Conservation (phyloP, 2,113 vertebrate species). For the Tachysurus fulvidraco region DNA sequence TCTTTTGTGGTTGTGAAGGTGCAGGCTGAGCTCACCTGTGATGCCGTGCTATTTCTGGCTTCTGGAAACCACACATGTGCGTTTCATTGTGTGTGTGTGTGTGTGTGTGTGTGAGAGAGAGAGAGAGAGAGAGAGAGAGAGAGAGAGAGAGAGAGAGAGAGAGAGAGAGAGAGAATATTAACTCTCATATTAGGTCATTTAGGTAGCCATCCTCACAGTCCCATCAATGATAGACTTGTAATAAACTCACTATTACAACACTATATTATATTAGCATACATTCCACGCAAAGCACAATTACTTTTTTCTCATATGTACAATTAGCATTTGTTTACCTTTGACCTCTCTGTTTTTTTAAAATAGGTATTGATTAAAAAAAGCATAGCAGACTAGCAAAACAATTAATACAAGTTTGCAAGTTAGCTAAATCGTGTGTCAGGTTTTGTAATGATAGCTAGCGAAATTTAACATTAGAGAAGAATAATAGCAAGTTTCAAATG, state of each 20-base stretch:
- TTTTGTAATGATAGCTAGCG: neutral
- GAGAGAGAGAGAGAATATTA: neutral
- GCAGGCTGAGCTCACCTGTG: conserved; percentile 66
- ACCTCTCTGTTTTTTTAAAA: neutral
- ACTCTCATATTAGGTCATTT: neutral
- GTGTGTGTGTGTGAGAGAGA: neutral
- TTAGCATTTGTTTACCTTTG: neutral
- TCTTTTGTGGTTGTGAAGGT: conserved; percentile 59
- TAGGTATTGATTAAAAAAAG: neutral
- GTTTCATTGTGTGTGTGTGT: conserved; percentile 35
- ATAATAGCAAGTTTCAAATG: neutral
- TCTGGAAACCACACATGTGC: conserved; percentile 68
- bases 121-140: neutral
- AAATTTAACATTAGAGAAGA: neutral
- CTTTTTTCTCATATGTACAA: neutral
- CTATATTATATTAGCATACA: neutral
- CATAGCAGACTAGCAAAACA: neutral
- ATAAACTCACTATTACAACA: neutral
- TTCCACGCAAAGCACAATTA: neutral
- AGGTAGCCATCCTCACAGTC: neutral
- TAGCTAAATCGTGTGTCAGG: neutral
- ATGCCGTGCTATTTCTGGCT: conserved; percentile 61
- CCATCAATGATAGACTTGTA: neutral
- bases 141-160: neutral
- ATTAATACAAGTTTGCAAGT: neutral